Percentiles rank a stretch among this genome's conserved stretches.
These are phyloP conservation scores for Acestrorhynchus altus DNA, from an alignment of 2,797 vertebrate species.

Conservation along the genomic window DNA sequence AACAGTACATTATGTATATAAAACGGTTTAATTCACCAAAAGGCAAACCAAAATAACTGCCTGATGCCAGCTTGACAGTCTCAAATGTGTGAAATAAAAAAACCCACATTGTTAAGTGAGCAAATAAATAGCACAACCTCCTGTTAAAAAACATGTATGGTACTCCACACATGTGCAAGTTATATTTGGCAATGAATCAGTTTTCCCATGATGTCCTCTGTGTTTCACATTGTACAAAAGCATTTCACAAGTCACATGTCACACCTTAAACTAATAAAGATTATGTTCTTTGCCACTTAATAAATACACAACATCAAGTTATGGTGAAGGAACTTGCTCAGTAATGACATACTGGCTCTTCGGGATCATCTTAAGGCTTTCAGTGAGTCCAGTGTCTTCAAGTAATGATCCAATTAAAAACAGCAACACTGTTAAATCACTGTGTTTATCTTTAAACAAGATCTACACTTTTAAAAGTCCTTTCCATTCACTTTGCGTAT, in stretches of 20 bases:
- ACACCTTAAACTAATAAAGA: not conserved
- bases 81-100: not conserved
- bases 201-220: not conserved
- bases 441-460: not conserved
- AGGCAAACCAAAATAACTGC: not conserved
- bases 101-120: not conserved
- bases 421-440: constrained; percentile 52
- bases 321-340: constrained; percentile 11
- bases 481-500: constrained; percentile 22
- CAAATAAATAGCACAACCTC: constrained; percentile 11
- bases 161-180: constrained; percentile 34
- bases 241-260: constrained; percentile 14
- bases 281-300: constrained; percentile 13
- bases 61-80: not conserved
- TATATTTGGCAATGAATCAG: constrained; percentile 47
- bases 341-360: constrained; percentile 49
- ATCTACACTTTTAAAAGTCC: not conserved
- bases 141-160: not conserved
- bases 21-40: not conserved
- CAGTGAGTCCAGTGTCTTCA: constrained; percentile 52
- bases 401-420: constrained; percentile 49
- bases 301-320: constrained; percentile 42
- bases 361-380: constrained; percentile 34
- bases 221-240: constrained; percentile 20
- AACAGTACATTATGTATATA: not conserved